Conservation (phyloP, 2,888 invertebrate species). For the Criorhina ranunculi region DNA sequence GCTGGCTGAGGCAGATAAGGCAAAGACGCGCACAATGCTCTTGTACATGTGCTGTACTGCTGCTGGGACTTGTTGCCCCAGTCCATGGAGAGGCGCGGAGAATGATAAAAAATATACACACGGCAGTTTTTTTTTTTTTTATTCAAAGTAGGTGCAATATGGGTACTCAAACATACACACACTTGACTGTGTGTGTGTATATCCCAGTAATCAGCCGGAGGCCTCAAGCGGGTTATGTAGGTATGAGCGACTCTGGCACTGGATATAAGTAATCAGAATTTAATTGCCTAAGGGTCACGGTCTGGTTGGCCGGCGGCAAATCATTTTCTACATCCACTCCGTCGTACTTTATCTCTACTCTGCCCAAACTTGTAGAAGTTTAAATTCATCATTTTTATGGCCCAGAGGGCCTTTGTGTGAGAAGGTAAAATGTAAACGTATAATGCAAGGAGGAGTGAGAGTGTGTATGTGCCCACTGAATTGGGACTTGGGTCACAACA, state of each 20-base stretch:
- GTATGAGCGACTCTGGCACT: slow-evolving; percentile 55
- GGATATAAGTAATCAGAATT: slow-evolving; percentile 76
- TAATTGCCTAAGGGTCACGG: slow-evolving; percentile 74
- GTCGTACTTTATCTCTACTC: slow-evolving; percentile 61
- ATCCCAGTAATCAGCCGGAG: slow-evolving; percentile 64
- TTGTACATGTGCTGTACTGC: slow-evolving; percentile 46
- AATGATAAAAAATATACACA: slow-evolving; percentile 51
- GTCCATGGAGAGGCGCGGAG: slow-evolving; percentile 27
- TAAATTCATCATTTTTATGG: slow-evolving; percentile 74
- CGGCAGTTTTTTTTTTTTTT: slow-evolving; percentile 28
- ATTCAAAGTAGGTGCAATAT: slow-evolving; percentile 71
- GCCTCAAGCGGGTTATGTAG: slow-evolving; percentile 61
- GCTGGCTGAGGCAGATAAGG: slow-evolving; percentile 46
- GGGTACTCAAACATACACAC: slow-evolving; percentile 31
- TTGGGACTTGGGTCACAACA: slow-evolving; percentile 33
- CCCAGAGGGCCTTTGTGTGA: slow-evolving; percentile 46
- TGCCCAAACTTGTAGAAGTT: slow-evolving; percentile 67
- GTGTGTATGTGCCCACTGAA: slow-evolving; percentile 30
- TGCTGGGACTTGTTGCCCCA: slow-evolving; percentile 70
- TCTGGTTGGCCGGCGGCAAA: slow-evolving; percentile 67
- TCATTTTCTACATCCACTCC: slow-evolving; percentile 67
- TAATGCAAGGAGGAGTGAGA: slow-evolving; percentile 46
- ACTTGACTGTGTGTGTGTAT: slow-evolving; percentile 21
- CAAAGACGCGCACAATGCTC: slow-evolving; percentile 49
- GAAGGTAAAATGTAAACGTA: slow-evolving; percentile 62